These are phyloP conservation scores for Alectura lathami DNA, from an alignment of 2,113 vertebrate genomes.

Conservation along the genomic window DNA sequence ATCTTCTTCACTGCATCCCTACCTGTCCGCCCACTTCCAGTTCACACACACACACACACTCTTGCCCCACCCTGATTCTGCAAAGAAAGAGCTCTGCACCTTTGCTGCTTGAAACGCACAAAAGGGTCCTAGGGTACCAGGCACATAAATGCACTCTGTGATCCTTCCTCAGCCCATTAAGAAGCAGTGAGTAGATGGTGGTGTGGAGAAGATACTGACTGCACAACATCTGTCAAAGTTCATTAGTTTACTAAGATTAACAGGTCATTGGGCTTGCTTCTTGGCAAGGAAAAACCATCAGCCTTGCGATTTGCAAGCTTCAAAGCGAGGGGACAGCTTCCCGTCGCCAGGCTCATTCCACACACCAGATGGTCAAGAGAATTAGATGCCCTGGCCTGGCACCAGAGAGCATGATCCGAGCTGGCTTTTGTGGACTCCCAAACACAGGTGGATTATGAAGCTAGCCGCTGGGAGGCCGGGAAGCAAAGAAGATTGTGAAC, in stretches of 20 bases:
- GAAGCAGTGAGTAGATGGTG: not conserved
- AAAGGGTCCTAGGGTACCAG: not conserved
- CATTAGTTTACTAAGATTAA: conserved; percentile 54
- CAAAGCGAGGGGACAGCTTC: conserved; percentile 25
- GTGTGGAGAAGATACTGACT: not conserved
- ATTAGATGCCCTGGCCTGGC: not conserved
- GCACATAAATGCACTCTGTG: not conserved
- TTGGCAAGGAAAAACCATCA: conserved; percentile 44
- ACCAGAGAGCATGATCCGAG: not conserved
- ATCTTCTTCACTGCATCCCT: not conserved
- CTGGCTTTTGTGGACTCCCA: not conserved
- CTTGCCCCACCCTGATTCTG: not conserved
- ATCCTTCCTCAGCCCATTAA: not conserved
- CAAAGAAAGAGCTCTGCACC: not conserved
- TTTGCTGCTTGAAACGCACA: not conserved
- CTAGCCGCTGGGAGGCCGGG: not conserved
- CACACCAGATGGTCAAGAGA: conserved; percentile 51
- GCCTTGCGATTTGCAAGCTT: not conserved
- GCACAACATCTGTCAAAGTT: conserved; percentile 45
- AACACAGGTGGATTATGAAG: not conserved
- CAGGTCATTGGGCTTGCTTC: not conserved
- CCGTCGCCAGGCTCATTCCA: not conserved
- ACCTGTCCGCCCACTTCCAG: not conserved
- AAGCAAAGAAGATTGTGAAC: not conserved
- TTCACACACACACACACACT: not conserved